Conservation (phyloP, 2,797 vertebrate species). For the Platyrinchus mystaceus region DNA sequence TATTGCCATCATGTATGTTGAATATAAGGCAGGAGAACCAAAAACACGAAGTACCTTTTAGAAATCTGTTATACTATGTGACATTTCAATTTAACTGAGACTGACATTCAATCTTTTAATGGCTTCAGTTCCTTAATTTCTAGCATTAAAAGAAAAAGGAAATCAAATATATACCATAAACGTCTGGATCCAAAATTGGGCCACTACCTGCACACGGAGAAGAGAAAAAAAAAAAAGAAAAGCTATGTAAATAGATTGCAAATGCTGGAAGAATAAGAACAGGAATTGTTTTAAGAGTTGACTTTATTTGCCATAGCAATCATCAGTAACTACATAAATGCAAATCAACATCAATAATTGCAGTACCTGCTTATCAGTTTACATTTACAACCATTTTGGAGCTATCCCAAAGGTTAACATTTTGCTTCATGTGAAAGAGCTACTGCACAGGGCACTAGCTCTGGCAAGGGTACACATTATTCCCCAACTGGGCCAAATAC, state of each 20-base stretch:
- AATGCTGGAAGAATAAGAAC: background rate
- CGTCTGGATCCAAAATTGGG: slow-evolving; percentile 75
- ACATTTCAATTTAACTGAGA: slow-evolving; percentile 52
- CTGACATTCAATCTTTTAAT: slow-evolving; percentile 44
- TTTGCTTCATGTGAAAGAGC: background rate
- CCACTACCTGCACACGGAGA: slow-evolving; percentile 74
- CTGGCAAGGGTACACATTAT: background rate
- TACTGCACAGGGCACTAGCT: background rate
- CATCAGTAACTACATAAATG: background rate
- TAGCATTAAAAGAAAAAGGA: slow-evolving; percentile 51
- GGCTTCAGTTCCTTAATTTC: slow-evolving; percentile 41
- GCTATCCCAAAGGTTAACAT: background rate
- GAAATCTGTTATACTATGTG: slow-evolving; percentile 1
- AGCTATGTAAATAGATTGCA: slow-evolving; percentile 36
- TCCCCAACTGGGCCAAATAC: background rate
- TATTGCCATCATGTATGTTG: slow-evolving; percentile 18
- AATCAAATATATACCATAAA: slow-evolving; percentile 80
- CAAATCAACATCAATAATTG: background rate
- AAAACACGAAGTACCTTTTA: slow-evolving; percentile 45
- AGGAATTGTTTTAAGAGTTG: background rate
- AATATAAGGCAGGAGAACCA: slow-evolving; percentile 1
- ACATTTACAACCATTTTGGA: background rate
- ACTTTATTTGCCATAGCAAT: background rate
- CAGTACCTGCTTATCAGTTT: background rate
- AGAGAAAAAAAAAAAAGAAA: slow-evolving; percentile 28